These are phyloP conservation scores for Pimephales promelas DNA, from an alignment of 2,113 vertebrate genomes.

Conservation along the genomic window DNA sequence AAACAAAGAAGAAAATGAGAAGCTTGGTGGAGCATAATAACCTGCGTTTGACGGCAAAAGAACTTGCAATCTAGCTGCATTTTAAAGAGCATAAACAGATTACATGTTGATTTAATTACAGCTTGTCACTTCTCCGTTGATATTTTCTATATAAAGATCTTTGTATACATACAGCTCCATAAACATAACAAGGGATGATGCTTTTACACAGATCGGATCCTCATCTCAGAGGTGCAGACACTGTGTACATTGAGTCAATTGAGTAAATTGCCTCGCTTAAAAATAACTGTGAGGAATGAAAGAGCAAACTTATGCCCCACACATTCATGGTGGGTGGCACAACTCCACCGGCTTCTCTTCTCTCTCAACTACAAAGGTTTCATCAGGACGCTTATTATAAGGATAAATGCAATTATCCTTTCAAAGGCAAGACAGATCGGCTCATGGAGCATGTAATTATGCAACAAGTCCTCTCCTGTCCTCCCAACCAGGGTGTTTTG, in stretches of 20 bases:
- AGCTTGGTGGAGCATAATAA: slow-evolving; percentile 21
- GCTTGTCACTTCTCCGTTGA: slow-evolving; percentile 17
- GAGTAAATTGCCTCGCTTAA: slow-evolving; percentile 46
- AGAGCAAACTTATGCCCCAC: slow-evolving; percentile 29
- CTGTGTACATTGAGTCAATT: slow-evolving; percentile 31
- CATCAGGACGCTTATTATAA: slow-evolving; percentile 34
- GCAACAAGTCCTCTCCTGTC: slow-evolving; percentile 56
- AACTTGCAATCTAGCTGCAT: slow-evolving; percentile 4
- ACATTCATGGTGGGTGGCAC: slow-evolving; percentile 54
- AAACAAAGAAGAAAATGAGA: slow-evolving; percentile 40
- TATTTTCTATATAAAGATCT: slow-evolving; percentile 12
- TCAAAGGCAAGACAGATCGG: slow-evolving; percentile 52
- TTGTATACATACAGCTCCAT: slow-evolving; percentile 8
- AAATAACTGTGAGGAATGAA: slow-evolving; percentile 21
- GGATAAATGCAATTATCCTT: slow-evolving; percentile 60
- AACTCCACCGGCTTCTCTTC: slow-evolving; percentile 41
- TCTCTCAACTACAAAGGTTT: slow-evolving; percentile 42
- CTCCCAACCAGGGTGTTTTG: slow-evolving; percentile 50
- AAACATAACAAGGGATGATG: background rate
- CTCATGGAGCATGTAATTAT: slow-evolving; percentile 58
- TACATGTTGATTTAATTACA: slow-evolving; percentile 16
- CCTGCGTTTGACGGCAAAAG: slow-evolving; percentile 13
- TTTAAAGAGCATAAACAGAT: slow-evolving; percentile 37
- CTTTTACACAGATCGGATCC: background rate
- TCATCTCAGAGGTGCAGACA: slow-evolving; percentile 21